These are phyloP conservation scores for Eclectus roratus DNA, from an alignment of 2,113 vertebrate genomes.

Conservation along the genomic window DNA sequence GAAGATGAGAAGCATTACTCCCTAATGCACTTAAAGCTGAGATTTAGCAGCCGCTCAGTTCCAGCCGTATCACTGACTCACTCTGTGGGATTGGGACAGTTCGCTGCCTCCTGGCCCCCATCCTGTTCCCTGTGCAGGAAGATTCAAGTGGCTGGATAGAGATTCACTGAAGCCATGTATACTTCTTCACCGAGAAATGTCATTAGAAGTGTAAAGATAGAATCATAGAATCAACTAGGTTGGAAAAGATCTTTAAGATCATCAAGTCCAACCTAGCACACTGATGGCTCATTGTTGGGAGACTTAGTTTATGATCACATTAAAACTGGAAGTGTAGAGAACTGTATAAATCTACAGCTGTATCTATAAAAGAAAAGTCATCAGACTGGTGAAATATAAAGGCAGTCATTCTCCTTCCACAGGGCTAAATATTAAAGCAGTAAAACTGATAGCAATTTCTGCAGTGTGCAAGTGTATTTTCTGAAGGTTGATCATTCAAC, in stretches of 20 bases:
- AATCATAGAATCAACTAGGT: neutral
- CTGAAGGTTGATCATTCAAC: neutral
- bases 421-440: neutral
- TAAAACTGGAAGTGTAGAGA: neutral
- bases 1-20: slow-evolving; percentile 3
- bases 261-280: neutral
- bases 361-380: neutral
- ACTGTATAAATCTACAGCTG: neutral
- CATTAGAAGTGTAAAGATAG: neutral
- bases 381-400: neutral
- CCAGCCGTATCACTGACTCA: slow-evolving; percentile 37
- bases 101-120: neutral
- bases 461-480: neutral
- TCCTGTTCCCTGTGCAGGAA: neutral
- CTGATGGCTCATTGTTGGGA: neutral
- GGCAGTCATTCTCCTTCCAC: neutral
- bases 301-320: neutral
- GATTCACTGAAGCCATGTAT: neutral
- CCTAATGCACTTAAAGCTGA: neutral
- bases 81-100: slow-evolving; percentile 34
- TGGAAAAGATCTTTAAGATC: neutral
- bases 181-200: neutral
- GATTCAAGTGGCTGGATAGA: neutral
- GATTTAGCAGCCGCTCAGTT: neutral
- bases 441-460: neutral